Base-by-base conservation (phyloP, 2,113 vertebrate genomes). In the Peucedramus taeniatus region DNA sequence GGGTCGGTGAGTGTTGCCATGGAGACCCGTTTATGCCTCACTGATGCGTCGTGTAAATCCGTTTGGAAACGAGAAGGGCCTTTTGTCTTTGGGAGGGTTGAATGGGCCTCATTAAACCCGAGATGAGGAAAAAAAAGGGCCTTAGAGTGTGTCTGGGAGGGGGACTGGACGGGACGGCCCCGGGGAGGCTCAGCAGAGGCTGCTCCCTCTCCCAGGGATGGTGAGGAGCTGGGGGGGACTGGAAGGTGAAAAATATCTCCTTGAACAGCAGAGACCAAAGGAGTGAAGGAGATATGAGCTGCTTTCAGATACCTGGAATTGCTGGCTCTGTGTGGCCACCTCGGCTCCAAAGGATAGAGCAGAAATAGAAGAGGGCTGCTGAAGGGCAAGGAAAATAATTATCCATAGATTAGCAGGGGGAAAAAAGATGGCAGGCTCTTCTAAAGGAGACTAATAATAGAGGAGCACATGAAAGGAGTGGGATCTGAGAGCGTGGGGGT, bases 31-130 rank as follows among this genome's bases (percentile, higher is more conserved):
- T 98, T 98, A 98, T 98, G 98, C 98, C 98, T 98, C 98, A 97
- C 98, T 98, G 98, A 97, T 98, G 98, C 95, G 97, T 98, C 97
- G 97, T 98, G 98, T 98, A 99, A 98, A 98, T 98, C 98, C 98
- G 98, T 98, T 98, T 98, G 97, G 98, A 97, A 95, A 98, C 80
- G 96, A 98, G 98, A 98, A 98, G 98, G 98, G 97, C 93, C 96
- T 98, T 98, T 98, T 98, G 98, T 98, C 97, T 97, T 97, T 93
- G 88, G 94, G 95, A 97, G 96, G 92, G 93, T 94, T 96, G 97
- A 97, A 97, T 97, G 95, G 96, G 94, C 97, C 98, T 97, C 97
- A 92, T 97, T 97, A 97, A 96, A 96, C 83, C 94, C n/a, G 76
- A 94, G 94, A 87, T 70, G 96, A 96, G 96, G 97, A 91, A 92